These are phyloP conservation scores for Tachyglossus aculeatus DNA, from an alignment of 2,797 vertebrate species.

Conservation along the genomic window DNA sequence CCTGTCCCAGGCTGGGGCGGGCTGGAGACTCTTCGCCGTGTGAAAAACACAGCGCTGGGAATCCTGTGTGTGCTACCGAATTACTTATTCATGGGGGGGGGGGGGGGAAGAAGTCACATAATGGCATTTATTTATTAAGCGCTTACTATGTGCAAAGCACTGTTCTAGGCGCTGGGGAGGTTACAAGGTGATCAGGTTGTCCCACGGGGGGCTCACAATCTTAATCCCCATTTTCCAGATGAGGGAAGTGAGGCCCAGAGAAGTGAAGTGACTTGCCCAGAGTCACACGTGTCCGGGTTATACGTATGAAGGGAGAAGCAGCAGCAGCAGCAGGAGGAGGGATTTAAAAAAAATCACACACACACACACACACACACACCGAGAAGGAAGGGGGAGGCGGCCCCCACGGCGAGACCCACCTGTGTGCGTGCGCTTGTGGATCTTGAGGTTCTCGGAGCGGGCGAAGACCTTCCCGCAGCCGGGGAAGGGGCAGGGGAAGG, in stretches of 20 bases:
- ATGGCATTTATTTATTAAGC: no score
- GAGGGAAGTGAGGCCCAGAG: no score
- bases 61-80: conserved; percentile 62
- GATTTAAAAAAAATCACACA: conserved; percentile 22
- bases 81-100: conserved; percentile 76
- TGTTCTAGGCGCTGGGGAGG: no score
- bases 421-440: conserved; percentile 97
- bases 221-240: no score
- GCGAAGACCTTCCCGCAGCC: conserved; percentile 96
- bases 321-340: conserved; percentile 37
- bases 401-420: conserved; percentile 78
- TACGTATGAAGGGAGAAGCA: conserved; percentile 49
- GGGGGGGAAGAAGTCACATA: conserved; percentile 25
- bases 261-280: no score
- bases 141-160: no score
- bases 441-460: conserved; percentile 95
- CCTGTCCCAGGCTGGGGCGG: conserved; percentile 49
- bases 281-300: conserved; percentile 63
- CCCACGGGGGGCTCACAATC: no score
- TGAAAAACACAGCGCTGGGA: conserved; percentile 40
- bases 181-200: no score
- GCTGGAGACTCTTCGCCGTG: conserved; percentile 49
- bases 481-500: conserved; percentile 94
- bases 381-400: conserved; percentile 17
- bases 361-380: neutral